Base-by-base conservation (phyloP, 2,113 vertebrate genomes). In the Microcebus jonahi region DNA sequence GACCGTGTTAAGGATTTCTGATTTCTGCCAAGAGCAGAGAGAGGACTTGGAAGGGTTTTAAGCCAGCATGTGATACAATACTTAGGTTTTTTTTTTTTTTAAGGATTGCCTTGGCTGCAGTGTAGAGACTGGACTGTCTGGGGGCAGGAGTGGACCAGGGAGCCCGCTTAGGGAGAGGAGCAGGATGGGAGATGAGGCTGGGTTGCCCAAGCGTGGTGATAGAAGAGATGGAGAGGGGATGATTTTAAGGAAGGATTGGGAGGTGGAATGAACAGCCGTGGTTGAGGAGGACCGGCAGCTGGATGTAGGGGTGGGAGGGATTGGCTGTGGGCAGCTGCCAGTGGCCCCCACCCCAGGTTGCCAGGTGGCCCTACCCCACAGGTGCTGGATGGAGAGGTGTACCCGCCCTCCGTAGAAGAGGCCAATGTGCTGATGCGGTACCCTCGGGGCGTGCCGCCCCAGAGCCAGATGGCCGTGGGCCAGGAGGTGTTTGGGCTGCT, bases 401-500 rank as follows among this genome's bases (percentile, higher is more conserved):
- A 99, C 92, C 99, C 99, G 0, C 99, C 99, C 0, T 95, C 29
- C 0, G 98, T 99, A 31, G 90, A 96, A 0, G 98, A 99, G 2
- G 98, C 98, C 0, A 98, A 98, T 0, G 99, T 99, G 8, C 93
- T 99, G 98, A 99, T 99, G 99, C 98, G 98, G 36, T 99, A 99
- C 96, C 99, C 99, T 0, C 1, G 86, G 0, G 45, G 27, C 0
- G 0, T 98, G 1, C 98, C 99, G 0, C 71, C 36, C 11, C 98
- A 98, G 55, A 98, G 96, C 75, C 99, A 98, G 90, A 97, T 99
- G 98, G 99, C 99, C 0, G 98, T 99, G 68, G 99, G 99, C 25
- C 99, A 99, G 96, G 99, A 99, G 98, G 97, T 99, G 39, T 99
- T 99, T 0, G 99, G 99, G 76, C 97, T 99, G 36, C 98, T 99